Evolutionary conservation across 2,113 vertebrate species (phyloP).

Genomic region (Clarias magur): DNA sequence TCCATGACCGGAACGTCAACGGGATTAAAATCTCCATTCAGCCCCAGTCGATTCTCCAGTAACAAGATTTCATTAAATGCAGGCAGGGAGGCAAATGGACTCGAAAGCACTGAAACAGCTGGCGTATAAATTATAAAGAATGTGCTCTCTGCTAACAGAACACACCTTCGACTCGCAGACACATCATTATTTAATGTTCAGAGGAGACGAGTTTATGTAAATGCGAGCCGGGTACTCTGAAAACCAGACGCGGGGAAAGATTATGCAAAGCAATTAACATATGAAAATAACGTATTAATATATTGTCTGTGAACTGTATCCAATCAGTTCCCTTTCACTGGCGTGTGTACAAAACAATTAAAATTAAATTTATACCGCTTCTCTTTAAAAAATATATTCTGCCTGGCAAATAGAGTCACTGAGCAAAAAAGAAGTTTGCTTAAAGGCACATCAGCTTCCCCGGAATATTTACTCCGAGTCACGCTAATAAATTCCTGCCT

Average conservation of each 20-base stretch:
- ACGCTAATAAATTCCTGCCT: constrained; percentile 76
- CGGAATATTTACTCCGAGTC: constrained; percentile 75
- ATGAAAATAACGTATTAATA: constrained; percentile 99
- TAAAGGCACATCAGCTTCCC: constrained; percentile 80
- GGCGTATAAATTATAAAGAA: constrained; percentile 99
- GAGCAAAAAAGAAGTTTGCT: constrained; percentile 86
- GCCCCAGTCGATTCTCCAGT: constrained; percentile 95
- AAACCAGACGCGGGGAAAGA: constrained; percentile 88
- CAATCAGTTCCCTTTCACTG: constrained; percentile 99
- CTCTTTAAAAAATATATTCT: constrained; percentile 89
- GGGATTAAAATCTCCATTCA: constrained; percentile 99
- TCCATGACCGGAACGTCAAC: constrained; percentile 87
- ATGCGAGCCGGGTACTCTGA: constrained; percentile 91
- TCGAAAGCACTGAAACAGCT: constrained; percentile 97
- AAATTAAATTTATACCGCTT: constrained; percentile 98
- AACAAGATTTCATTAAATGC: constrained; percentile 99
- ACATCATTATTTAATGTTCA: constrained; percentile 99
- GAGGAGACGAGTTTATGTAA: constrained; percentile 96
- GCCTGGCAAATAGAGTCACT: constrained; percentile 91
- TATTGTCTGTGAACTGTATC: constrained; percentile 99
- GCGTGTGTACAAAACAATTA: constrained; percentile 99
- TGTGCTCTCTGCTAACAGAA: constrained; percentile 97
- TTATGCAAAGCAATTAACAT: constrained; percentile 99
- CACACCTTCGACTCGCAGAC: constrained; percentile 95
- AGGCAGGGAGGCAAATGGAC: constrained; percentile 91